Base-by-base conservation (phyloP, 2,888 invertebrate genomes). In the Tenthredo mesomela region DNA sequence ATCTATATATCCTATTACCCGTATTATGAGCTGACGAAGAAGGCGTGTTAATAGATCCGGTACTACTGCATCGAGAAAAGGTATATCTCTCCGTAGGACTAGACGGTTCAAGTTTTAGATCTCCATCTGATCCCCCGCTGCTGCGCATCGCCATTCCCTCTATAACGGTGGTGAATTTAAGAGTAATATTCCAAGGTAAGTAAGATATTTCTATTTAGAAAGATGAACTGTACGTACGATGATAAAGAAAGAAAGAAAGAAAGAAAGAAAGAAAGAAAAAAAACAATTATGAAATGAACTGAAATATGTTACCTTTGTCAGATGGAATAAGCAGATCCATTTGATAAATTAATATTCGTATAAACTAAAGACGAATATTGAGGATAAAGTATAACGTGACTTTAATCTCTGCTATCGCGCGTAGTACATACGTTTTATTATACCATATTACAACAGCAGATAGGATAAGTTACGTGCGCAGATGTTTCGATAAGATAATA, bases 11-110 rank as follows among this genome's bases (percentile, higher is more conserved):
- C n/a, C 3, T 58, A 88, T 91, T 93, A 96, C 97, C 97, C 91
- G 97, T 96, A 92, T 97, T 97, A 90, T 97, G 97, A 87, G 97
- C 96, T 1, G 97, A 97, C 29, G 97, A 97, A 50, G 96, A 96
- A 71, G 97, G 96, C 12, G 97, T 97, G 91, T 96, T 96, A 84
- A 96, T 95, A 78, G 97, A 97, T 82, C 97, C 96, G 87, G 96
- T 96, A 91, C 97, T 97, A 89, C 96, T 97, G 92, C 96, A 96
- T 75, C 97, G 94, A 43, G 97, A 95, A 92, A 96, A 97, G 90
- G 95, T 95, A 86, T 94, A 94, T 85, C 94, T 93, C 87, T 95
- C 94, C 25, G 94, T 94, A 70, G 94, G 95, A 91, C 95, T 95
- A 33, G 95, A 94, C 43, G 95, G 95, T 87, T 95, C 95, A 85